Conservation (phyloP, 2,797 vertebrate genomes). For the Rhincodon typus region DNA sequence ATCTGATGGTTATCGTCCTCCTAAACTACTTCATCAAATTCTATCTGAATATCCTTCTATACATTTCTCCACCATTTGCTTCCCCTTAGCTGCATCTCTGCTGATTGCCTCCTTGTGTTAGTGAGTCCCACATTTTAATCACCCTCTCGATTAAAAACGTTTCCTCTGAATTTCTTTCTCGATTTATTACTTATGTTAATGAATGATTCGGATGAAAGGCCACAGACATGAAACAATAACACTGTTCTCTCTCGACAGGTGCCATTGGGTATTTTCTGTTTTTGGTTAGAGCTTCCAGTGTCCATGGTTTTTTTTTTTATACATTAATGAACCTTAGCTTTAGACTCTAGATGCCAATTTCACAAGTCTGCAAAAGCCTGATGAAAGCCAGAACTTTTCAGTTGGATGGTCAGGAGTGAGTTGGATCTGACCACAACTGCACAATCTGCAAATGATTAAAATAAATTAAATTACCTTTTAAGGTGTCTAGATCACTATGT, state of each 20-base stretch:
- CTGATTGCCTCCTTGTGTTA: neutral
- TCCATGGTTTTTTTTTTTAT: no score
- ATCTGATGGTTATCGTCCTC: neutral
- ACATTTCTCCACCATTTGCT: neutral
- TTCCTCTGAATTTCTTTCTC: neutral
- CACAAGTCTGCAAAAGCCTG: neutral
- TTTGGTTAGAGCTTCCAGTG: no score
- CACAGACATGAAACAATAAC: no score
- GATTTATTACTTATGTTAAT: neutral
- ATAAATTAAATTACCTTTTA: neutral
- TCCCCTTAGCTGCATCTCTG: neutral
- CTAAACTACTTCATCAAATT: neutral
- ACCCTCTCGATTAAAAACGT: neutral
- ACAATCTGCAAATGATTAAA: no score
- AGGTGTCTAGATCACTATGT: neutral
- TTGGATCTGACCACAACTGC: no score
- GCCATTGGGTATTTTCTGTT: no score
- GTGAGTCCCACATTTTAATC: neutral
- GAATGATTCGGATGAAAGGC: no score
- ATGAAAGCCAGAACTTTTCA: no score
- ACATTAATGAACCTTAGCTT: neutral
- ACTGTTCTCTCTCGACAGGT: no score
- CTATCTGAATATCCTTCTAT: neutral
- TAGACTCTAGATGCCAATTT: neutral
- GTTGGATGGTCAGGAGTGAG: no score